Conservation (phyloP, 2,888 invertebrate species). For the Sinodicranocentrus sp. region DNA sequence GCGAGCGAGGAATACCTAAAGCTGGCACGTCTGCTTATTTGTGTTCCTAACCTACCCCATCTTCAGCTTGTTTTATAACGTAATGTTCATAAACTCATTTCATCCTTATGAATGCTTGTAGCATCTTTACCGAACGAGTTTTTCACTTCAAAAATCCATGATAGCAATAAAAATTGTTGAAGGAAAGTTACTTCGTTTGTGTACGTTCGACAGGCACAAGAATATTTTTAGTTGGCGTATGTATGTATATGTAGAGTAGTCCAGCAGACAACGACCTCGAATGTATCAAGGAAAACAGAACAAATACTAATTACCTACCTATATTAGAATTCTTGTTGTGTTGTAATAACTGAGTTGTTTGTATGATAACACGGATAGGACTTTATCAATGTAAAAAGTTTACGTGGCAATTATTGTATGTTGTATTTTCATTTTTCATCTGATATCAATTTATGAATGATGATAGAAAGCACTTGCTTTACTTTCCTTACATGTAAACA, state of each 20-base stretch:
- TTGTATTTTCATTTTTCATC: no score
- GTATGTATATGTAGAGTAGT: not conserved
- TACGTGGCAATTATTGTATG: not conserved
- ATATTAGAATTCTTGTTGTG: no score
- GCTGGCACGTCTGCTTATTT: not conserved
- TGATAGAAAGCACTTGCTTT: no score
- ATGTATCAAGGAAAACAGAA: not conserved
- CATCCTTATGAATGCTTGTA: not conserved
- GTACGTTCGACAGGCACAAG: no score
- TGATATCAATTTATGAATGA: no score
- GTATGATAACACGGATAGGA: no score
- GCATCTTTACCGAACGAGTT: slow-evolving; percentile 11
- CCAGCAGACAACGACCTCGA: slow-evolving; percentile 12
- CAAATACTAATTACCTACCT: no score
- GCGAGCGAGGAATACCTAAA: not conserved
- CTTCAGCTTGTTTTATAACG: slow-evolving; percentile 5
- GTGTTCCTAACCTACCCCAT: slow-evolving; percentile 62
- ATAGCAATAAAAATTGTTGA: slow-evolving; percentile 17
- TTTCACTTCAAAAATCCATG: not conserved
- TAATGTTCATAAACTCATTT: not conserved
- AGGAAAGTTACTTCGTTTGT: not conserved
- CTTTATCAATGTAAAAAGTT: not conserved
- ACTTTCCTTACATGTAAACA: no score
- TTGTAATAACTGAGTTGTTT: no score
- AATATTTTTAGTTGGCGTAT: no score